Evolutionary conservation across 2,888 invertebrate species (phyloP), one percentile per base, ranked within the genome.

Genomic region (Theodoxus fluviatilis): DNA sequence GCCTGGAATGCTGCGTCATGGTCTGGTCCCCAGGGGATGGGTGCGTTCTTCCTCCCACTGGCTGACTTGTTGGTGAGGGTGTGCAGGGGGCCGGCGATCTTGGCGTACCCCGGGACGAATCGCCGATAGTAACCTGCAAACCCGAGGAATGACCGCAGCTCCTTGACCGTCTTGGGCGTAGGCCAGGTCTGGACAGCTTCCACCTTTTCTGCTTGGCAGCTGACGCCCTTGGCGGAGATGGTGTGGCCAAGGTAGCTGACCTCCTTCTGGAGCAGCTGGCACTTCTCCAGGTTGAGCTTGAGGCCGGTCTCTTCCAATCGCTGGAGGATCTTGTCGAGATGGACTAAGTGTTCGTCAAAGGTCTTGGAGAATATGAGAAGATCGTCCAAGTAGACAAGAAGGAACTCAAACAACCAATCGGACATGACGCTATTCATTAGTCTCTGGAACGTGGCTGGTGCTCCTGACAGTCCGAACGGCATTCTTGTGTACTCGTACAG

Each of bases 211-310:
- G 70, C 69, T 59, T 75, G 72, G 9, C 70, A 61, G 7, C 68
- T 31, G n/a, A 70, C 61, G 0, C 76, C 75, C 12, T 73, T 49
- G 25, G 72, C 71, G 7, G 74, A 70, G 31, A 75, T 61, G 33
- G 72, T 22, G 33, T 75, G 74, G 0, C 78, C 76, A 0, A 78
- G 64, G 43, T 71, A 76, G 7, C 63, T 38, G 1, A 74, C 75
- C 31, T 74, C 67, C 12, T 37, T 1, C 18, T 68, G 37, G 55
- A 75, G 74, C n/a, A 77, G 55, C 15, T 52, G 55, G 49, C 72
- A 73, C 35, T 76, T 77, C 1, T 25, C 25, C 0, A 71, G 72
- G 38, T 75, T 73, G 1, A 78, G 64, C 55, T 76, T 78, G 7
- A 76, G 52, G 6, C 75, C 73, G n/a, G 70, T 71, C 1, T 67